A percentile compares a stretch with the other conserved stretches of the same genome.
Conservation (phyloP, 2,797 vertebrate genomes). For the Sylvia borin region DNA sequence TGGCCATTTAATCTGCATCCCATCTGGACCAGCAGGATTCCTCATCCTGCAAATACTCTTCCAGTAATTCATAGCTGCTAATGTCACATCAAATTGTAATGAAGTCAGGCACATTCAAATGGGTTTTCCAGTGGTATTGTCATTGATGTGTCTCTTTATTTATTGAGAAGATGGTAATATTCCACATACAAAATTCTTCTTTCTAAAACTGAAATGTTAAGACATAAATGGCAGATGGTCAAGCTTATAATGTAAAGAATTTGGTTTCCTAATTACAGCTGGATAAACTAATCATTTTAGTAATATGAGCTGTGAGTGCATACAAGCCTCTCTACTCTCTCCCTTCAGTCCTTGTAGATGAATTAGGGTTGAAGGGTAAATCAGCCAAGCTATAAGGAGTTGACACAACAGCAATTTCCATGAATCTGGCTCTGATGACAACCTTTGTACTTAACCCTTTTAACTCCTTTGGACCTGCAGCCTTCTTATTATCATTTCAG, state of each 20-base stretch:
- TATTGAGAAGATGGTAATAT: neutral
- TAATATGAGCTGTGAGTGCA: neutral
- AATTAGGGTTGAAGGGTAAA: neutral
- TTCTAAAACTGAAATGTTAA: neutral
- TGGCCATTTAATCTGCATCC: neutral
- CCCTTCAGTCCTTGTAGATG: neutral
- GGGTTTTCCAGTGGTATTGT: neutral
- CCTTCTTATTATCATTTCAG: neutral
- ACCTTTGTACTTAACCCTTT: neutral
- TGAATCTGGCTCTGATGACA: neutral
- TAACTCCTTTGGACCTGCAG: neutral
- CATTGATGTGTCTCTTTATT: neutral
- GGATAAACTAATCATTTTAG: neutral
- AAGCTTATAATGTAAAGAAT: neutral
- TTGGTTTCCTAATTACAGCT: neutral
- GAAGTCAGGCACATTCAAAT: neutral
- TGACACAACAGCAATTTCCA: neutral
- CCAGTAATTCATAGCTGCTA: neutral
- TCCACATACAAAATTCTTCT: neutral
- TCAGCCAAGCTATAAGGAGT: neutral
- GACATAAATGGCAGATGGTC: neutral
- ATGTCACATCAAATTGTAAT: neutral
- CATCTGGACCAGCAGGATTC: neutral
- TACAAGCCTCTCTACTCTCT: neutral
- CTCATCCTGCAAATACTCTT: neutral